Evolutionary conservation across 1,140 invertebrate genomes (phyloP), one percentile per base, ranked within the genome.

Genomic region (Contarinia nasturtii): DNA sequence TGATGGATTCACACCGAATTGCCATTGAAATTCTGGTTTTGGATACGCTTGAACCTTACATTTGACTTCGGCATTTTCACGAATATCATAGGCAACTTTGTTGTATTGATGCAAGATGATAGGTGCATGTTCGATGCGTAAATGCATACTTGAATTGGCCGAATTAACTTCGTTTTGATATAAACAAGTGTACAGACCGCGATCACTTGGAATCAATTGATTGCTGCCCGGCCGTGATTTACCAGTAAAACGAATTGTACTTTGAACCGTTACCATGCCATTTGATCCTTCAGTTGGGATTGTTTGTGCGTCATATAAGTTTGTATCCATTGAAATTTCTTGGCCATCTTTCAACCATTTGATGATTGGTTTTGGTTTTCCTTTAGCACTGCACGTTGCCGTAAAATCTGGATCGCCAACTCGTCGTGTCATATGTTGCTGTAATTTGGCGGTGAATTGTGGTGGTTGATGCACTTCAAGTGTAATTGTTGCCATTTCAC

Each of bases 31-130:
- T 56, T 86, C 83, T 0, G 88, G 87, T 56, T 84, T 82, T 0
- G 89, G 90, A 65, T 87, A 93, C 0, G 89, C 86, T 59, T 90
- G 85, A 2, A 93, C 86, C 57, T 81, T 77, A 61, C 90, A 94
- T 2, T 80, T 72, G 10, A 94, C 79, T 59, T 86, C 77, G 0
- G 87, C 89, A 0, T 75, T 82, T 58, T 92, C 86, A 11, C 74
- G 67, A 2, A 87, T 58, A 59, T 91, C 86, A 53, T 80, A 89
- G 3, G 89, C 89, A 0, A 92, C 88, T 65, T 90, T 88, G 49
- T 80, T 85, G 58, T 89, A 82, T 49, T 83, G 78, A 58, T 86
- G 80, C 11, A 88, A 68, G 5, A 83, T 73, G 52, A 91, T 85
- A 1, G 88, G 88, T 57, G 82, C 76, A 66, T 92, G 88, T 70